Conservation (phyloP, 53 echinoderm and acorn worm species). For the Echinometra lucunter region DNA sequence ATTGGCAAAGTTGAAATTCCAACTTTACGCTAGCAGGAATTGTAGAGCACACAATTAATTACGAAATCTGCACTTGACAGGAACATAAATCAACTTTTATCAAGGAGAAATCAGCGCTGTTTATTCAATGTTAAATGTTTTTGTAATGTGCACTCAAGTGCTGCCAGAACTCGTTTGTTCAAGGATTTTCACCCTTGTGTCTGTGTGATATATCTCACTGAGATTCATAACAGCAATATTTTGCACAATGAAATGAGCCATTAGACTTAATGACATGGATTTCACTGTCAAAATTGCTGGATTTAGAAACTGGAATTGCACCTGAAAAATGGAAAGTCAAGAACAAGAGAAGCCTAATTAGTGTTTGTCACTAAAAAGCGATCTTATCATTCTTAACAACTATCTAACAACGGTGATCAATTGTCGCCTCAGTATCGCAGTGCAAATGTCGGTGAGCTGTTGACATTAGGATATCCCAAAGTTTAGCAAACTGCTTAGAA, state of each 20-base stretch:
- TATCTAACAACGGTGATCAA: not conserved
- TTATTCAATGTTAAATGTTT: not conserved
- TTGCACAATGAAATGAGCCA: not conserved
- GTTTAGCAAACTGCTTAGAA: not conserved
- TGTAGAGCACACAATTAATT: not conserved
- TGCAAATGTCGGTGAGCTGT: not conserved
- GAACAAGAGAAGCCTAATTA: not conserved
- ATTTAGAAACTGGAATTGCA: not conserved
- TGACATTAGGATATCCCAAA: not conserved
- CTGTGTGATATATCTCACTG: not conserved
- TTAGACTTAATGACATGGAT: not conserved
- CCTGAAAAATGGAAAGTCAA: not conserved
- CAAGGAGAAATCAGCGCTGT: not conserved
- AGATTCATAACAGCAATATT: not conserved
- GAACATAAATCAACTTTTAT: not conserved
- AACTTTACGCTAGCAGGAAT: not conserved
- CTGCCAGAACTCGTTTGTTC: not conserved
- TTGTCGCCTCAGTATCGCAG: not conserved
- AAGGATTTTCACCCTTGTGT: not conserved
- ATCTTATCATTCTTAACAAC: not conserved
- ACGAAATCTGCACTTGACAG: not conserved
- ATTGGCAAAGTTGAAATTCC: not conserved
- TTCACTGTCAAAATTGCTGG: not conserved
- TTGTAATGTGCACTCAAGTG: not conserved
- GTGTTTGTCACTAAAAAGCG: not conserved